Base-by-base conservation (phyloP, 1,140 invertebrate species). In the Rhyacophila brunnea region DNA sequence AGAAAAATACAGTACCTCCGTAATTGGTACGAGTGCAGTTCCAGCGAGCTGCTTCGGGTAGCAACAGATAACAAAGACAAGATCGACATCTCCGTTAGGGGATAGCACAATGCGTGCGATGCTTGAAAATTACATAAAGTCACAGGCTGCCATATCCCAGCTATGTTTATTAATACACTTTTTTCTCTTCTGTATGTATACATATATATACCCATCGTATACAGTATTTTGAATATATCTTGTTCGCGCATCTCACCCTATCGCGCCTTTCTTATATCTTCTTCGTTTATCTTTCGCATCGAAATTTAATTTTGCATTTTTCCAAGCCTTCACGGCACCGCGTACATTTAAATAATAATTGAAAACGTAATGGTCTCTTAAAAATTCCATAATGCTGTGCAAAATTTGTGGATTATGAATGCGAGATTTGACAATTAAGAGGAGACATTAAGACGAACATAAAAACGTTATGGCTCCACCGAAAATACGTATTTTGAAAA, bases 271-370 rank as follows among this genome's bases (percentile, higher is more conserved):
- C 23, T 28, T 28, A 28, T 28, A n/a, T n/a, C n/a, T 28, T 17
- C 11, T 51, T 51, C 35, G 14, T 28, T 28, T 28, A 28, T 28
- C 23, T 28, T 28, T 28, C 23, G 3, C 23, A 28, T 28, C 23
- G 35, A 55, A 34, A 18, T 13, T 55, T 55, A 45, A 55, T 55
- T 55, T 55, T 32, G 43, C 40, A 38, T 59, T 18, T 11, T 20
- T 55, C 23, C 20, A 11, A 18, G 10, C 11, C 34, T 38, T 13
- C 23, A 28, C 34, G 40, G 20, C 15, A 23, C 15, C 36, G 23
- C 40, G 43, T 20, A 40, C 46, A 51, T 46, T 59, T 52, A 28
- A 51, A 53, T 51, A 47, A 59, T 53, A 59, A 59, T 47, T 50
- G 32, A 19, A 28, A 47, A 34, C 28, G 49, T 40, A 59, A 59